phyloP scores from a whole-genome alignment of 2,888 invertebrate genomes.

The Brachylomia viminalis region DNA sequence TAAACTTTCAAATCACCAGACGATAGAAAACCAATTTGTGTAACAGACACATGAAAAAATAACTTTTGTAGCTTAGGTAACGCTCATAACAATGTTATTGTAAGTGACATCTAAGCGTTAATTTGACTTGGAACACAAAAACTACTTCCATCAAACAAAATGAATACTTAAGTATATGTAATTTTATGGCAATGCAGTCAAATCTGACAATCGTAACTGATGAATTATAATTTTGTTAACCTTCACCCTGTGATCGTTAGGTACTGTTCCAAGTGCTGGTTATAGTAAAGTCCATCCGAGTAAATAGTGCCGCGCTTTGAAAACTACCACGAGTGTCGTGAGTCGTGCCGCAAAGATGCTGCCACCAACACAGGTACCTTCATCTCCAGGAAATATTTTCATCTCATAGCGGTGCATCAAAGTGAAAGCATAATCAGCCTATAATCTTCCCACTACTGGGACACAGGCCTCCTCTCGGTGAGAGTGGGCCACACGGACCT shows the following conservation, averaged over 20 bases:
- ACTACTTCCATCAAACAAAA: background rate
- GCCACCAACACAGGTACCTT: background rate
- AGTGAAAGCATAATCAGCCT: too few relatives aligned
- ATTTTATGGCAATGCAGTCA: background rate
- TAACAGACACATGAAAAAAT: background rate
- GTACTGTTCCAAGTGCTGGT: background rate
- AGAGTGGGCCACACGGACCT: too few relatives aligned
- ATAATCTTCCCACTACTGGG: too few relatives aligned
- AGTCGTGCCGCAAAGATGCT: background rate
- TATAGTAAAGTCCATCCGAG: background rate
- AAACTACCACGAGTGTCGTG: background rate
- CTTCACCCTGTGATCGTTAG: background rate
- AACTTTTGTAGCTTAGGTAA: background rate
- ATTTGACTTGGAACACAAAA: background rate
- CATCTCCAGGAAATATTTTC: background rate
- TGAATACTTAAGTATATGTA: background rate
- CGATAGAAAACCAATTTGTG: background rate
- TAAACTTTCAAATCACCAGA: background rate
- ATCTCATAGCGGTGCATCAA: background rate
- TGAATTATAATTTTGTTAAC: background rate
- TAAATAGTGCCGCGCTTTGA: background rate
- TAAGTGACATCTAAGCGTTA: background rate
- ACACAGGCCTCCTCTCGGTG: too few relatives aligned
- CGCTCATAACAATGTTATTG: background rate
- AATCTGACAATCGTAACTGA: background rate